Base-by-base conservation (phyloP, 2,888 invertebrate species). In the Myathropa florea region DNA sequence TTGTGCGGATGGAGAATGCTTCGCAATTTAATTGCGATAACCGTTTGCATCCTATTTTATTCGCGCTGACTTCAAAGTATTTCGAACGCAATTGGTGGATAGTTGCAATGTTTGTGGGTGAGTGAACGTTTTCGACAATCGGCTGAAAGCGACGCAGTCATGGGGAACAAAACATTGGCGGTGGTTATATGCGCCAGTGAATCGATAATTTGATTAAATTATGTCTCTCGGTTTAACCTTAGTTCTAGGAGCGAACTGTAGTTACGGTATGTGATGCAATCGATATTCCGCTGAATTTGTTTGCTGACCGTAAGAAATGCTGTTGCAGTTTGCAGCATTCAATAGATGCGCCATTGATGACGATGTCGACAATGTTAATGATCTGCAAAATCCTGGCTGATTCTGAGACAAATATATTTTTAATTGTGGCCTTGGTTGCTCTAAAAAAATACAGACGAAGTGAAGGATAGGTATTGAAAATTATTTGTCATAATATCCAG, bases 21-120 rank as follows among this genome's bases (percentile, higher is more conserved):
- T 73, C 55, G 28, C 33, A 36, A 53, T 30, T 73, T 68, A 36
- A 64, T 70, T 70, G 61, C 28, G 33, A 61, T 59, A 39, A 26
- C 59, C 10, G 36, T 36, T 24, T 28, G 24, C 24, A 59, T 30
- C 33, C 36, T 36, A 24, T 55, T 68, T 57, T 33, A 21, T 57
- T 28, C 4, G 10, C n/a, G 3, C 55, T 57, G 23, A 57, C 9
- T 68, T 30, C 30, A 57, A 57, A 57, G 55, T 23, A 28, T 23
- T 55, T 14, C 33, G 12, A 55, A n/a, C 46, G 46, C 46, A 46
- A 18, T 46, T 7, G 46, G 46, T 18, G 46, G 18, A 18, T 46
- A 46, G 46, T 46, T 46, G 46, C 46, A 18, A 18, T 18, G 46
- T 18, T 46, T 46, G 46, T 46, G 46, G 46, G n/a, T 46, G 46